Evolutionary conservation across 2,888 invertebrate species (phyloP), one percentile per base, ranked within the genome.

Genomic region (Crossocerus cetratus): DNA sequence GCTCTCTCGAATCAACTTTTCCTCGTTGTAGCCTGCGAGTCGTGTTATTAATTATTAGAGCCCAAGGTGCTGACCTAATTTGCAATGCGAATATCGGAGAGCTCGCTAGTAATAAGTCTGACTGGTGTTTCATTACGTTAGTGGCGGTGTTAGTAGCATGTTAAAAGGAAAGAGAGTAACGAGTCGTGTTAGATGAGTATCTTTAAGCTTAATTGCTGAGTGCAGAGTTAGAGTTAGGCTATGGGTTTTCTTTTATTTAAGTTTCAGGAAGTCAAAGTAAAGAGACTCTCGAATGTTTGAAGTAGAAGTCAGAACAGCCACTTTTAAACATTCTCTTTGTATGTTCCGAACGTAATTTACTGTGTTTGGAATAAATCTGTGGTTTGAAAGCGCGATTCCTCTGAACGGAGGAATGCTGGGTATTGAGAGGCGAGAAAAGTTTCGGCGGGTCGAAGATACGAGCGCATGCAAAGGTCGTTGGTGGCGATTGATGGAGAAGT

Each of bases 41-140:
- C n/a, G n/a, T 5, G 42, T 21, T 44, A 66, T 21, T 64, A 70
- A 74, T 72, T 72, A 62, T 74, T 55, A 53, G 16, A 57, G n/a
- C 3, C 44, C 53, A 66, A 67, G 61, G 54, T 43, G 56, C 42
- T 18, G 16, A 49, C 42, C 49, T 2, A 60, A 66, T 70, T 73
- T 66, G 32, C 55, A 11, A 22, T 62, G n/a, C 21, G 20, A 45
- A 49, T 16, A 5, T 44, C 32, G 0, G 32, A 32, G 1, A 2
- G 8, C 32, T 8, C 32, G 32, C 32, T 5, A 32, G 13, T n/a
- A 49, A 14, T 16, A 49, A 49, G 16, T 49, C 49, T 16, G 16
- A 16, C 49, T 49, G 14, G 1, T 49, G 49, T 16, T 16, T 4
- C 49, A 14, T 49, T 4, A 16, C 49, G 13, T 16, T 58, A 43